Evolutionary conservation across 2,113 vertebrate genomes (phyloP).

Genomic region (Himantopus leucocephalus): DNA sequence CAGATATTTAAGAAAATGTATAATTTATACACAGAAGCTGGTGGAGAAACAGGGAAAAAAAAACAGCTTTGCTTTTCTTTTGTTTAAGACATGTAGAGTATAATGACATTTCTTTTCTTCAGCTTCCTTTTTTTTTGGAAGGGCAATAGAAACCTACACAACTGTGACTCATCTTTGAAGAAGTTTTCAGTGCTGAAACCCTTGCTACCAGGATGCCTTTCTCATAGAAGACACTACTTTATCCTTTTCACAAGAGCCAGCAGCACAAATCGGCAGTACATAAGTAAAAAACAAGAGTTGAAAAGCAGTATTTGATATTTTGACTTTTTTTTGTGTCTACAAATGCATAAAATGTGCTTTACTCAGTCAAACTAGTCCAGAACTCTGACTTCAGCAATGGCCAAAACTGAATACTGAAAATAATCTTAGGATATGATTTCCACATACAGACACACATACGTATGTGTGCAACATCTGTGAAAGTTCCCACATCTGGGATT

Average conservation of each 20-base stretch:
- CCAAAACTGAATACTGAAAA: background rate
- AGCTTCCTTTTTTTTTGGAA: conserved; percentile 20
- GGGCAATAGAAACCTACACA: conserved; percentile 21
- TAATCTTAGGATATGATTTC: background rate
- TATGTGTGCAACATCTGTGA: background rate
- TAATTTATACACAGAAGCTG: conserved; percentile 68
- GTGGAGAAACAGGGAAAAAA: background rate
- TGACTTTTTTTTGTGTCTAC: background rate
- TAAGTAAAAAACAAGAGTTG: background rate
- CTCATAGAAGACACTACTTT: background rate
- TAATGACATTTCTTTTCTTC: conserved; percentile 13
- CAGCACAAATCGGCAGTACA: background rate
- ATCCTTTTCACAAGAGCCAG: background rate
- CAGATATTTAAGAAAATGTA: conserved; percentile 68
- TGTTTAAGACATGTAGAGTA: background rate
- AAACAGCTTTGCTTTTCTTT: conserved; percentile 9
- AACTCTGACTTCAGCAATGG: background rate
- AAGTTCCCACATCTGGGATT: background rate
- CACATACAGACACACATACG: background rate
- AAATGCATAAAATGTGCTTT: background rate
- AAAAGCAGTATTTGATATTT: background rate
- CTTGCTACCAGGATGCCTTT: background rate
- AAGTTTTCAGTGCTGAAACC: background rate
- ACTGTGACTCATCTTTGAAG: conserved; percentile 12
- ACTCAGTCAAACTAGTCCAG: background rate